Conservation (phyloP, 1,140 invertebrate genomes). For the Drosophila asahinai region DNA sequence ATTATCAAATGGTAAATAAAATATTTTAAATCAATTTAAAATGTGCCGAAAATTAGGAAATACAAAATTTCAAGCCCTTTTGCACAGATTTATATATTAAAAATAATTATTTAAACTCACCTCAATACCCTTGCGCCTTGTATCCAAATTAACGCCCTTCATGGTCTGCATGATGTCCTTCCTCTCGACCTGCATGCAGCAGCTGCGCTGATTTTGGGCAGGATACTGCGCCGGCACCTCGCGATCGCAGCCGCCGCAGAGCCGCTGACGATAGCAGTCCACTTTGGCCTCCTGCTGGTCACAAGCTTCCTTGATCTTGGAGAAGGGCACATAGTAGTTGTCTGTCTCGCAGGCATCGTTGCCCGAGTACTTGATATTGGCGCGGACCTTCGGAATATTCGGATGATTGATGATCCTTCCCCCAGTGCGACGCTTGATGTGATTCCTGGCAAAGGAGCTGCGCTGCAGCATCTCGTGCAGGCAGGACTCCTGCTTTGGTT, state of each 20-base stretch:
- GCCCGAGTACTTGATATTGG: conserved; percentile 81
- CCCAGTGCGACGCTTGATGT: conserved; percentile 71
- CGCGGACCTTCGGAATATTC: conserved; percentile 74
- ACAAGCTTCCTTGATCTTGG: conserved; percentile 73
- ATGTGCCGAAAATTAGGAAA: no score
- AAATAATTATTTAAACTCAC: conserved; percentile 37
- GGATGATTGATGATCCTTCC: conserved; percentile 77
- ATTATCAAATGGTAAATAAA: background rate
- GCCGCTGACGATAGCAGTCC: conserved; percentile 69
- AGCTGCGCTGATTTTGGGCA: conserved; percentile 48
- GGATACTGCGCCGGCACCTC: conserved; percentile 32
- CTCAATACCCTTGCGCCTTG: conserved; percentile 79
- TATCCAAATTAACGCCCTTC: conserved; percentile 77
- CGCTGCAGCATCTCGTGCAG: conserved; percentile 69
- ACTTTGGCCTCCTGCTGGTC: conserved; percentile 60
- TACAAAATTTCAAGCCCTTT: no score
- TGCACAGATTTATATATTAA: no score
- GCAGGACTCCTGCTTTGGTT: conserved; percentile 19
- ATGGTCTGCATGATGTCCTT: conserved; percentile 73
- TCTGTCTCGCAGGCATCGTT: conserved; percentile 72
- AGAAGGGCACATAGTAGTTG: conserved; percentile 76
- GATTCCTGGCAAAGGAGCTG: conserved; percentile 71
- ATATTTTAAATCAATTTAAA: background rate
- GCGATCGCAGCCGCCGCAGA: conserved; percentile 40
- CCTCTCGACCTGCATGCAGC: conserved; percentile 73